Percentiles rank a stretch among this genome's conserved stretches.
Evolutionary conservation across 1,140 invertebrate genomes (phyloP).

Genomic region (Papilio xuthus): DNA sequence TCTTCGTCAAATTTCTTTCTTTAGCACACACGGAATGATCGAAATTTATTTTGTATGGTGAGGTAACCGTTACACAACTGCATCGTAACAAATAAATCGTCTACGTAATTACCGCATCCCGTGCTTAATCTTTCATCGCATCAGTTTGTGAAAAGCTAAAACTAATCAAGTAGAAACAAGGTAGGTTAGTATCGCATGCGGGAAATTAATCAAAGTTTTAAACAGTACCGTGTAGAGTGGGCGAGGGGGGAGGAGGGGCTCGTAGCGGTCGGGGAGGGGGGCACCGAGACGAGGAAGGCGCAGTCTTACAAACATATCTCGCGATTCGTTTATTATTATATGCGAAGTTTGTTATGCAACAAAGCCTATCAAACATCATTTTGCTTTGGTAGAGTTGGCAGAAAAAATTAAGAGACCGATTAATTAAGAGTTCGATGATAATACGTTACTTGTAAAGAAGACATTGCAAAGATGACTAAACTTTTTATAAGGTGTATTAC

Average conservation of each 20-base stretch:
- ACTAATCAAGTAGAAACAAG: slow-evolving; percentile 73
- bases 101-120: neutral
- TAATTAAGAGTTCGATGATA: neutral
- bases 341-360: slow-evolving; percentile 34
- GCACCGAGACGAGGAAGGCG: slow-evolving; percentile 39
- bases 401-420: neutral
- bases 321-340: slow-evolving; percentile 33
- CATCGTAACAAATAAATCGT: neutral
- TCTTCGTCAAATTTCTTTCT: neutral
- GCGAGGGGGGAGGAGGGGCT: slow-evolving; percentile 43
- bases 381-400: neutral
- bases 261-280: slow-evolving; percentile 38
- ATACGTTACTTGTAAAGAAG: too few relatives aligned
- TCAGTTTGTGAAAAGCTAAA: slow-evolving; percentile 52
- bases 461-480: neutral
- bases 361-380: neutral
- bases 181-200: slow-evolving; percentile 60
- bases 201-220: slow-evolving; percentile 79
- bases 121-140: slow-evolving; percentile 30
- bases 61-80: neutral
- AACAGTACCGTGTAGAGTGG: slow-evolving; percentile 72
- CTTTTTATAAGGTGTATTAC: neutral
- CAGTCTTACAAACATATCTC: slow-evolving; percentile 34
- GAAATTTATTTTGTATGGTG: neutral
- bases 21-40: neutral